Evolutionary conservation across 2,797 vertebrate species (phyloP), one percentile per base, ranked within the genome.

Genomic region (Pipistrellus pipistrellus): DNA sequence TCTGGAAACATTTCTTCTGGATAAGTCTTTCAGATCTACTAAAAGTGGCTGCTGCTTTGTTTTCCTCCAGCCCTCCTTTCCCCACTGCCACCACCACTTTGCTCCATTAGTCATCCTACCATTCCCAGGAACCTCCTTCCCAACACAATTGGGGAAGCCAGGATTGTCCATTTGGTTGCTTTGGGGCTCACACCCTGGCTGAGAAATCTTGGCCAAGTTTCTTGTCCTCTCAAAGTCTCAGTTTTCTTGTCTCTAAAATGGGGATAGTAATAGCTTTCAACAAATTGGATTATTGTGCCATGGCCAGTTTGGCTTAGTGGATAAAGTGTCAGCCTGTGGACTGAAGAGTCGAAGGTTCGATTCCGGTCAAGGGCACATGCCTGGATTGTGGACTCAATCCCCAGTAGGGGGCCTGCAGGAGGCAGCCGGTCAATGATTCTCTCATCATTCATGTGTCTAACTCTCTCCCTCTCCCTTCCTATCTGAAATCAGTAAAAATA

Each of bases 101-200:
- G 35, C 32, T 35, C 46, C n/a, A 48, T 35, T 69, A 46, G 73
- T 66, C 41, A 38, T 53, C 73, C 18, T 64, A 25, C 27, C 17
- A 25, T 66, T 91, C 35, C 66, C 59, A 77, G 90, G 41, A 90
- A 91, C 62, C 77, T 57, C 48, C 32, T 87, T 94, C 44, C 84
- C 91, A 69, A 77, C 12, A 82, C 62, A 78, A 57, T n/a, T 78
- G 91, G 69, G 55, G 8, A 62, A 83, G 64, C 51, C 62, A 53
- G 51, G 91, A 73, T 48, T 55, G 82, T 95, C 64, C 9, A 62
- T 23, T 88, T 6, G 80, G 62, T 48, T 77, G 64, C 48, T 81
- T 85, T 91, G 35, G 57, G 66, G 62, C 5, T 76, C 80, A 0
- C 6, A 17, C 13, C 20, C 14, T 38, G 23, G 4, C 23, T 48